phyloP scores from a whole-genome alignment of 2,888 invertebrate species.

The Calliopum simillimum region DNA sequence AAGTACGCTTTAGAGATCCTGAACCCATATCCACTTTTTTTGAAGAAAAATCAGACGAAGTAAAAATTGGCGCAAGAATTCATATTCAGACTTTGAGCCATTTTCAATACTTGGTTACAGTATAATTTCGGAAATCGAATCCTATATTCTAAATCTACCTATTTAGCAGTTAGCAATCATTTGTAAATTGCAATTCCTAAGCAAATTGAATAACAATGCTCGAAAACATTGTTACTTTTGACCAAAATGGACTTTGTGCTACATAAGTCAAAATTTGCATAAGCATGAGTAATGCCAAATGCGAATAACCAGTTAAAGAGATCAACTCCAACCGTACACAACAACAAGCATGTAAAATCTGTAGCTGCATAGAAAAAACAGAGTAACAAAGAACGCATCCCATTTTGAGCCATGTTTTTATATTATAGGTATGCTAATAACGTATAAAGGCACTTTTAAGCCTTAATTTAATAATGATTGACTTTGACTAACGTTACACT shows the following conservation, averaged over 20 bases:
- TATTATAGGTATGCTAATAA: slow-evolving; percentile 38
- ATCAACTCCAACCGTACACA: not conserved
- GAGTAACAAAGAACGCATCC: not conserved
- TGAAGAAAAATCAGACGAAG: too few relatives aligned
- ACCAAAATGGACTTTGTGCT: slow-evolving; percentile 38
- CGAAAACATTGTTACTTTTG: not conserved
- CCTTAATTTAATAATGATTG: slow-evolving; percentile 43
- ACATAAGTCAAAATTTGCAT: slow-evolving; percentile 50
- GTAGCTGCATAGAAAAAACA: not conserved
- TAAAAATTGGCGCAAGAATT: too few relatives aligned
- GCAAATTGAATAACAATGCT: too few relatives aligned
- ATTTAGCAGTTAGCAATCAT: not conserved
- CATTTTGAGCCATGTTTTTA: not conserved
- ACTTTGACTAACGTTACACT: slow-evolving; percentile 42
- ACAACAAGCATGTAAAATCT: not conserved
- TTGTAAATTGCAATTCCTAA: not conserved
- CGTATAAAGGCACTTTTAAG: slow-evolving; percentile 37
- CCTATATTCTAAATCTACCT: too few relatives aligned
- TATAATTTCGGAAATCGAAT: too few relatives aligned
- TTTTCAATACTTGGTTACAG: too few relatives aligned
- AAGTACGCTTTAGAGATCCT: too few relatives aligned
- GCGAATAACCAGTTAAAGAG: slow-evolving; percentile 34
- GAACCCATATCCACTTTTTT: too few relatives aligned
- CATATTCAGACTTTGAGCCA: too few relatives aligned
- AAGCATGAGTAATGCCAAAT: slow-evolving; percentile 44